Evolutionary conservation across 2,888 invertebrate species (phyloP).

Genomic region (Mactromeris polynyma): DNA sequence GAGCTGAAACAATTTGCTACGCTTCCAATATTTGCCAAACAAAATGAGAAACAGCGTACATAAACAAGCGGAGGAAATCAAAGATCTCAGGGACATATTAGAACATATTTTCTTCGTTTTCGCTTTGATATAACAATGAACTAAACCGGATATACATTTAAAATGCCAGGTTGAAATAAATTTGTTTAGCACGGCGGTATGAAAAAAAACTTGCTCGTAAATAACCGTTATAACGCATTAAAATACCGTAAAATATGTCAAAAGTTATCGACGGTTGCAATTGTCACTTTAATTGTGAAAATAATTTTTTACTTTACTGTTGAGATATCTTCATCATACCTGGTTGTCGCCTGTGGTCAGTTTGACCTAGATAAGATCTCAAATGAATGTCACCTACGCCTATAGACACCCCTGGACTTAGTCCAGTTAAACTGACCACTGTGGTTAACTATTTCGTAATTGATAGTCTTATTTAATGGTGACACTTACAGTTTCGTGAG

Average conservation of each 20-base stretch:
- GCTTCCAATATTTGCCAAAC: background rate
- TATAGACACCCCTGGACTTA: background rate
- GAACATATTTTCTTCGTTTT: background rate
- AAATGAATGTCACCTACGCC: background rate
- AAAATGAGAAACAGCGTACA: background rate
- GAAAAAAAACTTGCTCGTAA: background rate
- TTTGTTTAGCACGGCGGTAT: background rate
- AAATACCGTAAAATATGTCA: constrained; percentile 39
- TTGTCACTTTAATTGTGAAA: constrained; percentile 42
- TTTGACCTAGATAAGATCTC: constrained; percentile 33
- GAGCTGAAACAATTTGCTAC: background rate
- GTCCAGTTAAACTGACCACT: background rate
- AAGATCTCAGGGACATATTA: background rate
- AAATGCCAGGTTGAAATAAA: background rate
- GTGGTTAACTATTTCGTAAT: constrained; percentile 28
- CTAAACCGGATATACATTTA: background rate
- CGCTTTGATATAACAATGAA: background rate
- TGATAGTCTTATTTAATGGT: constrained; percentile 27
- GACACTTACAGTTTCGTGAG: constrained; percentile 1
- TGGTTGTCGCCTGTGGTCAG: constrained; percentile 40
- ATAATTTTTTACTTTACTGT: constrained; percentile 24
- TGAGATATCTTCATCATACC: constrained; percentile 18
- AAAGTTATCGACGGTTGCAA: constrained; percentile 27
- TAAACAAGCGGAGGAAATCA: background rate
- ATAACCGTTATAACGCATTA: constrained; percentile 27